These are phyloP conservation scores for Parambassis ranga DNA, from an alignment of 2,797 vertebrate species.

Conservation along the genomic window DNA sequence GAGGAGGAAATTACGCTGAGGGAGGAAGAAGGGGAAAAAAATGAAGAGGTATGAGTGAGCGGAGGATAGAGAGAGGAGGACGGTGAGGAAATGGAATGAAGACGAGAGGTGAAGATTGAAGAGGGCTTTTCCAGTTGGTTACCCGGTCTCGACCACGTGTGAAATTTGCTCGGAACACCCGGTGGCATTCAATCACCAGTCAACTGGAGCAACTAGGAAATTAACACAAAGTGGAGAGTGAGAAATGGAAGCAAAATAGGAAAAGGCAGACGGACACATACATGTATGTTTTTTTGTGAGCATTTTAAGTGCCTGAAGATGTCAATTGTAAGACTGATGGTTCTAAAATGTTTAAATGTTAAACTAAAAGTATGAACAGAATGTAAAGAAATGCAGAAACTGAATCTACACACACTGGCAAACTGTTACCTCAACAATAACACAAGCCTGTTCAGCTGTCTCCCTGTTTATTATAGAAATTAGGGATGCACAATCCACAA, in stretches of 20 bases:
- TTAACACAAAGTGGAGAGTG: slow-evolving; percentile 25
- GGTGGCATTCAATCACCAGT: slow-evolving; percentile 64
- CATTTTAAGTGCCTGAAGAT: not conserved
- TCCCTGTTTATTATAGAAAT: too few species aligned
- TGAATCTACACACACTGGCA: too few species aligned
- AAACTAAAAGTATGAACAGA: too few species aligned
- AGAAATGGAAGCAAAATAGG: not conserved
- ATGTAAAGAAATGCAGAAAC: too few species aligned
- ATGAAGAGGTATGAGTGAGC: slow-evolving; percentile 5
- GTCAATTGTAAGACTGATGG: too few species aligned
- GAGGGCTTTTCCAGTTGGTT: slow-evolving; percentile 68
- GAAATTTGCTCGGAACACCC: slow-evolving; percentile 71
- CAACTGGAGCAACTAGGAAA: slow-evolving; percentile 50
- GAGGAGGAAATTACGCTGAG: not conserved
- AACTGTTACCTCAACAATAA: too few species aligned
- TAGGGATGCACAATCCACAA: too few species aligned
- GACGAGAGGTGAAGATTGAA: slow-evolving; percentile 58
- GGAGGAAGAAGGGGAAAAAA: not conserved
- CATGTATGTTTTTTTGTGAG: not conserved
- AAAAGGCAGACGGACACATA: not conserved
- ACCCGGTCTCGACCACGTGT: slow-evolving; percentile 59
- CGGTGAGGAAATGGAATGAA: slow-evolving; percentile 46
- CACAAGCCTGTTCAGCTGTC: too few species aligned
- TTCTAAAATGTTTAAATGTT: too few species aligned
- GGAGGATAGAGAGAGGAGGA: not conserved